phyloP scores from a whole-genome alignment of 2,113 vertebrate genomes.

The Phyllostomus discolor region DNA sequence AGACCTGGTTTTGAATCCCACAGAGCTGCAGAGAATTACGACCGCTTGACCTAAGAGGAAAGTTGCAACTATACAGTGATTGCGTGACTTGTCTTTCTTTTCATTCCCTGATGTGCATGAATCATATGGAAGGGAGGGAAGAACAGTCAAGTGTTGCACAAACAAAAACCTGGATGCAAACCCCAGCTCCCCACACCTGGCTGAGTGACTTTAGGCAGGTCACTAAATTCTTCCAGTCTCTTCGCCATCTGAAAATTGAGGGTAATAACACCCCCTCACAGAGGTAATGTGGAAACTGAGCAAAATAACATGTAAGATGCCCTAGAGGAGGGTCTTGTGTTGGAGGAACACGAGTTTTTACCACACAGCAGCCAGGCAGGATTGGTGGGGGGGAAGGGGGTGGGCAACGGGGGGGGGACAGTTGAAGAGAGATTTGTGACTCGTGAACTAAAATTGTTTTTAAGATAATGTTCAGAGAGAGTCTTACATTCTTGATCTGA shows the following conservation, averaged over 20 bases:
- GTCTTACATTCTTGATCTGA: not conserved
- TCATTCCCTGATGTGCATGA: not conserved
- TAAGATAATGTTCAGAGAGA: not conserved
- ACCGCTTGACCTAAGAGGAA: not conserved
- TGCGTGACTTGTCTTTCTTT: not conserved
- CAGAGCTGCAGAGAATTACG: not conserved
- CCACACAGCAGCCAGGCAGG: not conserved
- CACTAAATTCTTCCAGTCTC: not conserved
- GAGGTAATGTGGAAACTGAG: not conserved
- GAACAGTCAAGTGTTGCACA: not conserved
- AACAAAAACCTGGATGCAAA: not conserved
- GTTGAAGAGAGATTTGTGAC: not conserved
- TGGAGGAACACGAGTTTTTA: not conserved
- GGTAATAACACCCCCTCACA: not conserved
- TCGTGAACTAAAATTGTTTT: not conserved
- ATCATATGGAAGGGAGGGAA: not conserved
- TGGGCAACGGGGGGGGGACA: accelerated
- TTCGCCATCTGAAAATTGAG: not conserved
- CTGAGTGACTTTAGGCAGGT: not conserved
- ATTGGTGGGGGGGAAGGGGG: too few relatives aligned
- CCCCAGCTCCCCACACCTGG: not conserved
- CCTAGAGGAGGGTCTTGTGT: not conserved
- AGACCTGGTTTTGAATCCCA: not conserved
- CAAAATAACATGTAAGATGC: not conserved
- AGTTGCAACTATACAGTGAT: too few relatives aligned